Base-by-base conservation (phyloP, 1,140 invertebrate genomes). In the Chelonus insularis region DNA sequence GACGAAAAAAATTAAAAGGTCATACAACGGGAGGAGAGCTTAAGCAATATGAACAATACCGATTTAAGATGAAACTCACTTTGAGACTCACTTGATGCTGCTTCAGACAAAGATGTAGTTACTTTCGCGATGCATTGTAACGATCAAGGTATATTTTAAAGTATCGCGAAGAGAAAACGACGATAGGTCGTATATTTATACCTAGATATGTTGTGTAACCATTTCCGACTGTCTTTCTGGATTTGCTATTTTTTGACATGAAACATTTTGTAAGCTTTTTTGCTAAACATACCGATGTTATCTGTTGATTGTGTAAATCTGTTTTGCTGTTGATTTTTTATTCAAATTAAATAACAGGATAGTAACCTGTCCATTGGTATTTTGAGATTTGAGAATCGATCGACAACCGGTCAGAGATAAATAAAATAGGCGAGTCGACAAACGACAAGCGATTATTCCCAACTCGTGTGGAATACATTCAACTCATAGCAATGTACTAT, bases 351-450 rank as follows among this genome's bases (percentile, higher is more conserved):
- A 29, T 29, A 29, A 29, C 25, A 29, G 3, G 25, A 29, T 29
- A n/a, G n/a, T n/a, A n/a, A 29, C 25, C 25, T 29, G 37, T 34
- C 29, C 43, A 32, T 51, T 52, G 47, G 47, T 52, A 39, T 57
- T 63, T 57, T 11, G 25, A 57, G 29, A 41, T 51, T 63, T 20
- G 34, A 57, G 32, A 43, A 63, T 57, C 36, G 1, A 12, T 32
- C 6, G 21, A 2, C n/a, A 57, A 52, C 55, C 48, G 34, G 55
- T 51, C 23, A 20, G 32, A 32, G 43, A 25, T 52, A 36, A 29
- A 20, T 41, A 57, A 48, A 56, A 56, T 43, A 39, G 11, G 2
- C 45, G 34, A 62, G 29, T 48, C 16, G n/a, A 51, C 48, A 48
- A 29, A 54, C 41, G 16, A 43, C 41, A 43, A 9, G 14, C 41